Percentiles rank a stretch among this genome's conserved stretches.
phyloP scores from a whole-genome alignment of 2,888 invertebrate genomes.

The Rhamphomyia laevipes region DNA sequence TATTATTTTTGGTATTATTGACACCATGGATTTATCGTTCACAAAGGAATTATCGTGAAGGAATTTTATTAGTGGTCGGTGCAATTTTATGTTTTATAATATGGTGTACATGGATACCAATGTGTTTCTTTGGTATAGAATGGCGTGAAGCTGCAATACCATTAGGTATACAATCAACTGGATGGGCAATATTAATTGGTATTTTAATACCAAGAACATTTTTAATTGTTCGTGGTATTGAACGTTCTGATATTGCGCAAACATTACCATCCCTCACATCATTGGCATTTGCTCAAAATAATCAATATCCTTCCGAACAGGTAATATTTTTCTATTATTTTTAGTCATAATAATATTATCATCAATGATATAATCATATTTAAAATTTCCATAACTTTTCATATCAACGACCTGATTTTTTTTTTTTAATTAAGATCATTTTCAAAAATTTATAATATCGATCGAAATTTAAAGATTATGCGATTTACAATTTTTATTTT shows the following conservation, averaged over 20 bases:
- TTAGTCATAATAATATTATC: too few relatives aligned
- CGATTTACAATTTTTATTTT: too few relatives aligned
- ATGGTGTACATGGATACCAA: conserved; percentile 50
- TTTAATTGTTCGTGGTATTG: conserved; percentile 51
- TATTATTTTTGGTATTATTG: conserved; percentile 43
- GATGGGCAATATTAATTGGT: conserved; percentile 47
- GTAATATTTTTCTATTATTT: too few relatives aligned
- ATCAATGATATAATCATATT: too few relatives aligned
- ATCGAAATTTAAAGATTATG: too few relatives aligned
- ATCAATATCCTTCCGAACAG: conserved; percentile 38
- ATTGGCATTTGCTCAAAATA: conserved; percentile 37
- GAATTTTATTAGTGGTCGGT: conserved; percentile 44
- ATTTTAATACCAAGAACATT: conserved; percentile 60
- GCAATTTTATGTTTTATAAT: conserved; percentile 42
- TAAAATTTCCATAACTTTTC: too few relatives aligned
- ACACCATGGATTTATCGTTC: conserved; percentile 51
- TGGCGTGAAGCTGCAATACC: conserved; percentile 49
- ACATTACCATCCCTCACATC: conserved; percentile 41
- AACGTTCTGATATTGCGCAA: conserved; percentile 46
- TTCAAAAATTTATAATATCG: too few relatives aligned
- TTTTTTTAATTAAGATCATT: too few relatives aligned
- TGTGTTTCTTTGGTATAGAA: conserved; percentile 41
- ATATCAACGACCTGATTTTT: too few relatives aligned
- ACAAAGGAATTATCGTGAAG: conserved; percentile 57
- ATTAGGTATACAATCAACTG: conserved; percentile 48